Evolutionary conservation across 2,888 invertebrate species (phyloP).

Genomic region (Drosophila acutilabella): DNA sequence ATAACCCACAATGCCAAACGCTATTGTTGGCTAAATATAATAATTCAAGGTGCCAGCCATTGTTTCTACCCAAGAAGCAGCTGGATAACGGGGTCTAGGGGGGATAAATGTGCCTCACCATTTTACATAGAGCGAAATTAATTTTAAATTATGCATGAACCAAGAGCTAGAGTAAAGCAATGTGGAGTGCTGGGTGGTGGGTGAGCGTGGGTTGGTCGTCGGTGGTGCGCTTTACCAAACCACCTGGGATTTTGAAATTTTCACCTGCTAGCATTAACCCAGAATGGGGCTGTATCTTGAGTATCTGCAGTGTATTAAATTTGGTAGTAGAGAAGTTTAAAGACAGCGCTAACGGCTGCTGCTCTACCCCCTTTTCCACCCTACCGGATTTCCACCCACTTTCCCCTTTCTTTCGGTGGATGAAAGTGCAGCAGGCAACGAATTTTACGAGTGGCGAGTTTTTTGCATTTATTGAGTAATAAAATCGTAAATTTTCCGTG

Average conservation of each 20-base stretch:
- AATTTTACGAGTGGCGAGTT: slow-evolving; percentile 69
- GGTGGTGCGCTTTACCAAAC: slow-evolving; percentile 45
- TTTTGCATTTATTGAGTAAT: slow-evolving; percentile 80
- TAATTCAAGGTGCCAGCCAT: slow-evolving; percentile 58
- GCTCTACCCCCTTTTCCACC: not conserved
- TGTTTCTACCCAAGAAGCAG: slow-evolving; percentile 27
- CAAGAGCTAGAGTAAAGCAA: slow-evolving; percentile 39
- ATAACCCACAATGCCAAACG: slow-evolving; percentile 59
- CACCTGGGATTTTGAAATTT: slow-evolving; percentile 76
- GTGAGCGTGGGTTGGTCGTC: slow-evolving; percentile 10
- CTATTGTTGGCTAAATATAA: slow-evolving; percentile 44
- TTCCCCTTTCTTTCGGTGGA: not conserved
- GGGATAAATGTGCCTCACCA: slow-evolving; percentile 22
- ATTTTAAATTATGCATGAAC: slow-evolving; percentile 80
- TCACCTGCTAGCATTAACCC: slow-evolving; percentile 74
- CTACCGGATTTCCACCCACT: not conserved
- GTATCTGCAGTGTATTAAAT: slow-evolving; percentile 46
- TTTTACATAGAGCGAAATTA: slow-evolving; percentile 74
- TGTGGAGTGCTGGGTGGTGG: slow-evolving; percentile 31
- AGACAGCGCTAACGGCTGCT: slow-evolving; percentile 29
- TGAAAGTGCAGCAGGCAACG: slow-evolving; percentile 39
- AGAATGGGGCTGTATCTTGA: slow-evolving; percentile 30
- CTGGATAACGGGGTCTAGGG: not conserved
- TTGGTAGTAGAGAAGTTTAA: slow-evolving; percentile 42
- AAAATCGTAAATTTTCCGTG: slow-evolving; percentile 76